phyloP scores from a whole-genome alignment of 2,888 invertebrate species.

The Colostygia pectinataria region DNA sequence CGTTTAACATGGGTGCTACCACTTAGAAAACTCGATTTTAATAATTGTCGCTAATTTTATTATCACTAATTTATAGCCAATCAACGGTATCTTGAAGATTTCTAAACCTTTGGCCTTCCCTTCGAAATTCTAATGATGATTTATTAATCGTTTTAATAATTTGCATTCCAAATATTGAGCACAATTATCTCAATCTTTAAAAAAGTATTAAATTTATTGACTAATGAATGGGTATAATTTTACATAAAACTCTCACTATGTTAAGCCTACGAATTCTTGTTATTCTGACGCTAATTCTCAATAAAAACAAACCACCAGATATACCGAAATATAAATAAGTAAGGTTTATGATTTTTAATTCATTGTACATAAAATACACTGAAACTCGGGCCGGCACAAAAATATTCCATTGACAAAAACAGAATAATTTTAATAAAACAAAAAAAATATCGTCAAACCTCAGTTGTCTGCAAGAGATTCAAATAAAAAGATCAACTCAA shows the following conservation, averaged over 20 bases:
- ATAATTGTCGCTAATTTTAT: constrained; percentile 35
- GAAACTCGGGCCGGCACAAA: too few relatives aligned
- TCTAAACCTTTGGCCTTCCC: constrained; percentile 2
- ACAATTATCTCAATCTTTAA: neutral
- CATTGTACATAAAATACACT: too few relatives aligned
- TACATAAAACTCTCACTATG: too few relatives aligned
- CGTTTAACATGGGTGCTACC: constrained; percentile 35
- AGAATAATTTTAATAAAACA: too few relatives aligned
- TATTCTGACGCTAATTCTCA: neutral
- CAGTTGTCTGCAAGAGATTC: constrained; percentile 1
- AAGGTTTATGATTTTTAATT: too few relatives aligned
- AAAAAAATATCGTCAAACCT: constrained; percentile 1
- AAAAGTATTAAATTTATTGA: neutral
- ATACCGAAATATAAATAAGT: too few relatives aligned
- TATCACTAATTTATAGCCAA: constrained; percentile 24
- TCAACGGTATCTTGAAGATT: constrained; percentile 28
- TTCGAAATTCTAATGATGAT: constrained; percentile 9
- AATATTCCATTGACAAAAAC: too few relatives aligned
- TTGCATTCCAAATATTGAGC: constrained; percentile 9
- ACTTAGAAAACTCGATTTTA: constrained; percentile 31
- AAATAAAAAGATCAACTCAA: constrained; percentile 21
- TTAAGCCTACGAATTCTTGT: neutral
- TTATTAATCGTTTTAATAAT: constrained; percentile 11
- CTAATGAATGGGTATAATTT: too few relatives aligned
- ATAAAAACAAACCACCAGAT: neutral